A percentile compares a stretch with the other conserved stretches of the same genome.
Evolutionary conservation across 2,113 vertebrate species (phyloP).

Genomic region (Stigmatopora argus): DNA sequence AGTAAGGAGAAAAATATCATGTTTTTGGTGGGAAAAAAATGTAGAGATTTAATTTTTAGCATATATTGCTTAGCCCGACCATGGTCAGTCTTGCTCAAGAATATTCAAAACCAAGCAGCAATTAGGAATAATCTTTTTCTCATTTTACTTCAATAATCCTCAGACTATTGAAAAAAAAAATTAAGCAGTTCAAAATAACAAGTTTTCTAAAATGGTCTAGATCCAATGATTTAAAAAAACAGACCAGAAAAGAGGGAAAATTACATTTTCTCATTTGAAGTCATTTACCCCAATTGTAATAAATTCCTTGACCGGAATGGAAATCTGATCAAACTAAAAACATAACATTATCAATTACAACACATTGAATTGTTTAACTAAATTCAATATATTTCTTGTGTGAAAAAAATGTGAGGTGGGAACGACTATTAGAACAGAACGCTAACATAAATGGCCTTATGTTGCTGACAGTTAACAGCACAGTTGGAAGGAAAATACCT

Average conservation of each 20-base stretch:
- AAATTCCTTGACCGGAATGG: slow-evolving; percentile 8
- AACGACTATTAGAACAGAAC: neutral
- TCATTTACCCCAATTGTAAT: neutral
- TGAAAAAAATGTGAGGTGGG: neutral
- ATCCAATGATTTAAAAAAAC: neutral
- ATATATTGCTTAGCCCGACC: too few relatives aligned
- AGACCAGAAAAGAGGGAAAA: neutral
- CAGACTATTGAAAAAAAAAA: neutral
- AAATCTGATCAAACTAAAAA: neutral
- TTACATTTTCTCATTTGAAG: neutral
- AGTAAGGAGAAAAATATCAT: too few relatives aligned
- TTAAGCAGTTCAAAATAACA: neutral
- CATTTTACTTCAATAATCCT: neutral
- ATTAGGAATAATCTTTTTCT: neutral
- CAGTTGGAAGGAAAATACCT: neutral
- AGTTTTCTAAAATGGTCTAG: neutral
- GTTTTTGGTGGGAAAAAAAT: too few relatives aligned
- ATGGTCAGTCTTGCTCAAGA: slow-evolving; percentile 5
- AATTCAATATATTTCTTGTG: neutral
- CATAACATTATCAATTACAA: neutral
- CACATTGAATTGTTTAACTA: too few relatives aligned
- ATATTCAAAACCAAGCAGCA: neutral
- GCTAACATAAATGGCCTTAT: neutral
- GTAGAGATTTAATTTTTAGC: too few relatives aligned
- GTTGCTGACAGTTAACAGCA: neutral